Conservation (phyloP, 2,113 vertebrate genomes). For the Scytalopus superciliaris region DNA sequence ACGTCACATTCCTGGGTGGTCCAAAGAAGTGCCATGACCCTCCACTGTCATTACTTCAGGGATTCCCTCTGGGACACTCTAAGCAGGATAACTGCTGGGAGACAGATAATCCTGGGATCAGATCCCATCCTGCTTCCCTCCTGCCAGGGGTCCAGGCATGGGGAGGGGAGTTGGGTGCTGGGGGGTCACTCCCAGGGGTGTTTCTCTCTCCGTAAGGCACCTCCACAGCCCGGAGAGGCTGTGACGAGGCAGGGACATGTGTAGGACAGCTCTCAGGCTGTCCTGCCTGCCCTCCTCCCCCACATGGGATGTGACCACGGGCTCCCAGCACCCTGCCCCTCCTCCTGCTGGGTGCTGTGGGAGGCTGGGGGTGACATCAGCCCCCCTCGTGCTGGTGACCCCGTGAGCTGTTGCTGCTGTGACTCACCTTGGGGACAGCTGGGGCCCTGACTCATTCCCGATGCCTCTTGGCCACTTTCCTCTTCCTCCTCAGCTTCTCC, state of each 20-base stretch:
- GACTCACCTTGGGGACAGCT: neutral
- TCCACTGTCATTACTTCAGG: accelerated
- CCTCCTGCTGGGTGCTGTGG: neutral
- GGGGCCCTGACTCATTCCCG: neutral
- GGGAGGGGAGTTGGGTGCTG: neutral
- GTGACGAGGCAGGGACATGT: neutral
- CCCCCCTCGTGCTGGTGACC: neutral
- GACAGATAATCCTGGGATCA: neutral
- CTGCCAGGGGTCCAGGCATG: accelerated
- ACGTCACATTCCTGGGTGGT: accelerated
- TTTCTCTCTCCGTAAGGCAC: neutral
- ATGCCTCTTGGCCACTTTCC: neutral
- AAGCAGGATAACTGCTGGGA: neutral
- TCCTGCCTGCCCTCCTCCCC: neutral
- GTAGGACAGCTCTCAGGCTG: neutral
- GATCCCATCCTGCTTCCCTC: neutral
- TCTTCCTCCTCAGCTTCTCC: neutral
- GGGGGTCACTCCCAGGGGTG: accelerated
- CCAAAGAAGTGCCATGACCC: accelerated
- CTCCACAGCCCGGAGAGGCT: neutral
- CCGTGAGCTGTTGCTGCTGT: neutral
- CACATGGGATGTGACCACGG: accelerated
- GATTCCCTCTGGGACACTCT: neutral
- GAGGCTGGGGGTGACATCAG: neutral
- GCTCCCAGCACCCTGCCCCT: neutral